Base-by-base conservation (phyloP, 1,140 invertebrate genomes). In the Ceratitis capitata region DNA sequence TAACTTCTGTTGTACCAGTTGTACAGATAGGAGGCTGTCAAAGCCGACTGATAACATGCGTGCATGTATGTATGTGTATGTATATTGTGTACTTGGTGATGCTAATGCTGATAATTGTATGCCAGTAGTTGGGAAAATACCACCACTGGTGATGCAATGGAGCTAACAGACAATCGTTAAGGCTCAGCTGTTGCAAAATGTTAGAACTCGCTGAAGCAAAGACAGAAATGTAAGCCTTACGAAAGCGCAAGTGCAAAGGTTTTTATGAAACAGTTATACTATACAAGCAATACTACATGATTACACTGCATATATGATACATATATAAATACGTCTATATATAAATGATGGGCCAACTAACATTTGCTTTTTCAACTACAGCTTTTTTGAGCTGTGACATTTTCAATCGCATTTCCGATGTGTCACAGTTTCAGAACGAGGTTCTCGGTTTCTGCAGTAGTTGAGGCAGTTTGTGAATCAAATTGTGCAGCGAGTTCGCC, bases 171-270 rank as follows among this genome's bases (percentile, higher is more conserved):
- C 14, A 7, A 45, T 45, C 39, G 69, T 9, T 64, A 42, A 69
- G 35, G 61, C 32, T 32, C 61, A 78, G 69, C 39, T 78, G 69
- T 23, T 78, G 39, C 35, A 39, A 39, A 45, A 9, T 56, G 12
- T 45, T n/a, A n/a, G 42, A 23, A 9, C 3, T 45, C 26, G 42
- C 9, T 47, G 42, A n/a, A n/a, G n/a, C n/a, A n/a, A n/a, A n/a
- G n/a, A n/a, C n/a, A n/a, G n/a, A n/a, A n/a, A 35, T 35, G 69
- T 1, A 16, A 78, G 10, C 9, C 3, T 39, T 26, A 23, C 26
- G 32, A 78, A 78, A 78, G 69, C 69, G 69, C 69, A 78, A 78
- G 69, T 78, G 69, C 39, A 78, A 78, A 23, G 23, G 19, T 6
- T n/a, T 4, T 9, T 2, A 56, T n/a, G 19, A 56, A 19, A n/a